phyloP scores from a whole-genome alignment of 2,888 invertebrate genomes.

The Chaetoderma sp. region DNA sequence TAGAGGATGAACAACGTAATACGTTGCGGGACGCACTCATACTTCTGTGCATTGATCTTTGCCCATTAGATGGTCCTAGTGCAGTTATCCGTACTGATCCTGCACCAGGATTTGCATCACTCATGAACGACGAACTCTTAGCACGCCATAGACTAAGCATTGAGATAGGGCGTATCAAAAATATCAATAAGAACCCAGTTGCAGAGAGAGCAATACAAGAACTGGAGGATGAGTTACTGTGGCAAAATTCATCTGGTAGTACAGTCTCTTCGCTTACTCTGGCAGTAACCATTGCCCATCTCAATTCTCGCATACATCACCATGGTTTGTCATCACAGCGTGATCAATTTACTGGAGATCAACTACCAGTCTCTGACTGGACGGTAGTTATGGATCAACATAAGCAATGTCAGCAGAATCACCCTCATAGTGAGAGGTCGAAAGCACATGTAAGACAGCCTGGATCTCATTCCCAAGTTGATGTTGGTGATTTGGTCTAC shows the following conservation, averaged over 20 bases:
- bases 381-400: slow-evolving; percentile 29
- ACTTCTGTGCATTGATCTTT: not conserved
- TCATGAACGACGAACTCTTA: slow-evolving; percentile 16
- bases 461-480: not conserved
- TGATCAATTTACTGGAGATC: slow-evolving; percentile 37
- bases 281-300: slow-evolving; percentile 19
- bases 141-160: slow-evolving; percentile 13
- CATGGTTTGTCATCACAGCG: slow-evolving; percentile 39
- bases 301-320: slow-evolving; percentile 37
- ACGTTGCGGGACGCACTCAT: slow-evolving; percentile 12
- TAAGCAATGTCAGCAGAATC: slow-evolving; percentile 28
- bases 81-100: slow-evolving; percentile 23
- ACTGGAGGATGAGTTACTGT: slow-evolving; percentile 41
- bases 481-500: slow-evolving; percentile 38
- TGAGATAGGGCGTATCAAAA: slow-evolving; percentile 30
- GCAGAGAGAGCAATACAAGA: slow-evolving; percentile 47
- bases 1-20: slow-evolving; percentile 15
- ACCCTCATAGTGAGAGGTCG: slow-evolving; percentile 32
- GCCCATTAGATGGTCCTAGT: slow-evolving; percentile 16
- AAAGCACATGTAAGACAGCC: slow-evolving; percentile 16
- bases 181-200: slow-evolving; percentile 41
- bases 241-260: slow-evolving; percentile 28
- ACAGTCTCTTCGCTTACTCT: slow-evolving; percentile 17
- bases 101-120: slow-evolving; percentile 26
- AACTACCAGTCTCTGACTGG: slow-evolving; percentile 33